Evolutionary conservation across 2,888 invertebrate genomes (phyloP).

Genomic region (Saturnia japonica): DNA sequence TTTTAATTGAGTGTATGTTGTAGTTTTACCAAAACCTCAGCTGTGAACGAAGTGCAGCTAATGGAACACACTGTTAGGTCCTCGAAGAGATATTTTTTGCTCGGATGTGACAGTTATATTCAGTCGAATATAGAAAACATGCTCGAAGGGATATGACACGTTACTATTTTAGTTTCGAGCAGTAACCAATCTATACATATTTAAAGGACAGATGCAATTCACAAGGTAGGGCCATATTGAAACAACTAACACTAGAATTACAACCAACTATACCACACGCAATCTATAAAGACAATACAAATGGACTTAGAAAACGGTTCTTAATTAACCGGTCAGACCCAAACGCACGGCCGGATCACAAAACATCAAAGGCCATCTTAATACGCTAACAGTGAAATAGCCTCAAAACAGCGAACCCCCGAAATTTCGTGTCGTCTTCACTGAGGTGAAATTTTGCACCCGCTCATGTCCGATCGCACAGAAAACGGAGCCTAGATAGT

Average conservation of each 20-base stretch:
- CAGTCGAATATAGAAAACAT: too few species aligned
- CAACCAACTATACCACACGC: not conserved
- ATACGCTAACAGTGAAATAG: constrained; percentile 75
- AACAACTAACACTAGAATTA: not conserved
- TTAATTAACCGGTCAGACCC: constrained; percentile 66
- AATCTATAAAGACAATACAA: constrained; percentile 13
- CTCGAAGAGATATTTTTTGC: too few species aligned
- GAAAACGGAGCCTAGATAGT: not conserved
- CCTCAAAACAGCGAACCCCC: constrained; percentile 52
- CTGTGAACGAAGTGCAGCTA: too few species aligned
- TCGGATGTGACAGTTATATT: too few species aligned
- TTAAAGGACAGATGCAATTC: too few species aligned
- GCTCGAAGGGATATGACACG: too few species aligned
- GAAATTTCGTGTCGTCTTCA: constrained; percentile 59
- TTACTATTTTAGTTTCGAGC: too few species aligned
- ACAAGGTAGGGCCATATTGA: too few species aligned
- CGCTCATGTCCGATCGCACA: constrained; percentile 46
- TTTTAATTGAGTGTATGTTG: too few species aligned
- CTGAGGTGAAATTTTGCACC: constrained; percentile 52
- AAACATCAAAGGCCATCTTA: constrained; percentile 79
- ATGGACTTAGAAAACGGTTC: not conserved
- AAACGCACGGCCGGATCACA: constrained; percentile 55
- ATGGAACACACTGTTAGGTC: too few species aligned
- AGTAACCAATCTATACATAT: too few species aligned
- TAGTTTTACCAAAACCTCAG: too few species aligned